A percentile compares a stretch with the other conserved stretches of the same genome.
These are phyloP conservation scores for Drosophila maculinotata DNA, from an alignment of 2,888 invertebrate species.

Conservation along the genomic window DNA sequence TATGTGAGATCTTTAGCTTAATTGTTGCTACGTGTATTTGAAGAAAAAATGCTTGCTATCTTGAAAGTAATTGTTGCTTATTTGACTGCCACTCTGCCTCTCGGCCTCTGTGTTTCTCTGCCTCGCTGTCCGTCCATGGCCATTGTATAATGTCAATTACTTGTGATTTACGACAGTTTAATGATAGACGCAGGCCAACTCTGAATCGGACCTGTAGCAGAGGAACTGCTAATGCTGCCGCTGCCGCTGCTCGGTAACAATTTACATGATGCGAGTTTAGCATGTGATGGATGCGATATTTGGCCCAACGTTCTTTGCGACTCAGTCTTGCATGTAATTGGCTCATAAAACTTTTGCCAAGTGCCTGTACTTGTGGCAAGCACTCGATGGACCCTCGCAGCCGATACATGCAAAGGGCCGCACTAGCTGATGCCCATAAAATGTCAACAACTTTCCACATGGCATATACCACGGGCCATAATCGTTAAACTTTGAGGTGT, in stretches of 20 bases:
- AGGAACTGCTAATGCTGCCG: background rate
- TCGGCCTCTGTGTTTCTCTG: constrained; percentile 8
- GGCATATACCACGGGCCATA: constrained; percentile 16
- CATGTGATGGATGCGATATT: constrained; percentile 71
- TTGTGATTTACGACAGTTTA: constrained; percentile 81
- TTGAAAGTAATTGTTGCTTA: constrained; percentile 72
- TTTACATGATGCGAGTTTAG: constrained; percentile 63
- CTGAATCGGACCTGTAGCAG: constrained; percentile 39
- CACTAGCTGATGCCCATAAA: constrained; percentile 20
- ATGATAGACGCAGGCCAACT: constrained; percentile 65
- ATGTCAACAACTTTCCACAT: constrained; percentile 47
- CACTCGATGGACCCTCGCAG: constrained; percentile 29
- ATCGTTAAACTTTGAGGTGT: constrained; percentile 33
- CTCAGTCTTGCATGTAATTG: constrained; percentile 78
- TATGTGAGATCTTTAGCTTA: constrained; percentile 66
- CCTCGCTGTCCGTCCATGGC: constrained; percentile 23
- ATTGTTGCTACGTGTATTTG: constrained; percentile 73
- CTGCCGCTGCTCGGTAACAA: constrained; percentile 41
- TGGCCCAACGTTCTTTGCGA: constrained; percentile 60
- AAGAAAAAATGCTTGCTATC: constrained; percentile 61
- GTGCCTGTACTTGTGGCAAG: background rate
- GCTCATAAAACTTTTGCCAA: constrained; percentile 58
- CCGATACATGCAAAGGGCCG: constrained; percentile 4
- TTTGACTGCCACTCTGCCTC: constrained; percentile 54
- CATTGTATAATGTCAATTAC: constrained; percentile 81